These are phyloP conservation scores for Frieseomelitta varia DNA, from an alignment of 1,140 invertebrate species.

Conservation along the genomic window DNA sequence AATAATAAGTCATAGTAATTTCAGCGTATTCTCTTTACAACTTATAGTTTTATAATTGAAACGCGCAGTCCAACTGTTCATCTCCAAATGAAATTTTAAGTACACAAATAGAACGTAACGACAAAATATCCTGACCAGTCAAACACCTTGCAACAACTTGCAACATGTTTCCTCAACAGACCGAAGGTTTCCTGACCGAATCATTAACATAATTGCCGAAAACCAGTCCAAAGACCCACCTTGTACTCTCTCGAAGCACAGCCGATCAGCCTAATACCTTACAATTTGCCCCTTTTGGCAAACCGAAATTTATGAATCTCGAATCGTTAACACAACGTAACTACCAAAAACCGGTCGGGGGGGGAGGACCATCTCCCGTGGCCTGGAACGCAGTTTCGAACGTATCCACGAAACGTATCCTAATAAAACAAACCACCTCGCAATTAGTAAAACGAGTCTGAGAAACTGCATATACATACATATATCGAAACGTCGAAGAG, in stretches of 20 bases:
- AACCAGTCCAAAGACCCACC: too few relatives aligned
- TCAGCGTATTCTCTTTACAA: not conserved
- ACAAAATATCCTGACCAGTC: not conserved
- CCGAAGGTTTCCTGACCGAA: not conserved
- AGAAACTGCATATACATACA: not conserved
- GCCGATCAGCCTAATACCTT: not conserved
- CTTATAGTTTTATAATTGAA: not conserved
- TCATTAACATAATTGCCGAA: not conserved
- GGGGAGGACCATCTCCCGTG: not conserved
- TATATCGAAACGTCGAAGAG: not conserved
- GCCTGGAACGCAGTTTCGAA: not conserved
- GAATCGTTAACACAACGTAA: not conserved
- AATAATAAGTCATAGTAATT: not conserved
- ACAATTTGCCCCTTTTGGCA: not conserved
- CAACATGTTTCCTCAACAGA: not conserved
- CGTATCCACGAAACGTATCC: not conserved
- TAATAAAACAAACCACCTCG: not conserved
- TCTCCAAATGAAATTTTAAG: not conserved
- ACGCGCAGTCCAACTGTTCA: not conserved
- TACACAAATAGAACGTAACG: too few relatives aligned
- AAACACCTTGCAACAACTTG: not conserved
- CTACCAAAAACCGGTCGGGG: not conserved
- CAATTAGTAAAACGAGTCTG: not conserved
- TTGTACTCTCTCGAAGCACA: not conserved
- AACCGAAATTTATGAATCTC: not conserved